Evolutionary conservation across 1,140 invertebrate species (phyloP).

Genomic region (Bombyx mandarina): DNA sequence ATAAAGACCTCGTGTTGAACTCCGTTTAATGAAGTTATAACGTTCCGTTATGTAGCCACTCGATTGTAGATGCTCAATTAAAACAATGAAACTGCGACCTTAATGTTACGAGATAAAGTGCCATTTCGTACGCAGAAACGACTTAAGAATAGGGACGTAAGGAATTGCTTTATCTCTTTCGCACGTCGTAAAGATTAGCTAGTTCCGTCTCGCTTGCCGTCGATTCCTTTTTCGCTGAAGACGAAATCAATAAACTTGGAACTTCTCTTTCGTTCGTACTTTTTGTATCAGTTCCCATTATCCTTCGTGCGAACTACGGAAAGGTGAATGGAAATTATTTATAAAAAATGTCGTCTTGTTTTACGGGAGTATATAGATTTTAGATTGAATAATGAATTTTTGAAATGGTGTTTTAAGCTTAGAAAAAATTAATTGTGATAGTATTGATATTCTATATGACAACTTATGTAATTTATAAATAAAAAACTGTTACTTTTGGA

Average conservation of each 20-base stretch:
- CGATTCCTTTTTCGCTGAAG: conserved; percentile 51
- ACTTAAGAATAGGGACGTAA: conserved; percentile 66
- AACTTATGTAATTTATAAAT: too few species aligned
- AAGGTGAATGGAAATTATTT: too few species aligned
- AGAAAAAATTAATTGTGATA: too few species aligned
- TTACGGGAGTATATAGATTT: too few species aligned
- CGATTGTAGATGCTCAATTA: conserved; percentile 48
- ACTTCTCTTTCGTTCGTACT: conserved; percentile 57
- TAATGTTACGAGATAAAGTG: conserved; percentile 55
- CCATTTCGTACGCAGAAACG: conserved; percentile 51
- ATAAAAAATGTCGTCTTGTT: too few species aligned
- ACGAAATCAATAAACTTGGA: conserved; percentile 55
- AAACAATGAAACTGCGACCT: conserved; percentile 65
- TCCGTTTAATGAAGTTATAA: conserved; percentile 61
- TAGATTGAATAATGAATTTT: too few species aligned
- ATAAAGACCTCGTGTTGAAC: conserved; percentile 39
- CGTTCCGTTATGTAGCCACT: conserved; percentile 44
- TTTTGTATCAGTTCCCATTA: conserved; percentile 50
- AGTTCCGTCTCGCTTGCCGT: conserved; percentile 41
- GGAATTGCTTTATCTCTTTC: conserved; percentile 69
- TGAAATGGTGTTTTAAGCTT: too few species aligned
- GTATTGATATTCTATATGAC: too few species aligned
- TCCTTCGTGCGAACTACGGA: conserved; percentile 12
- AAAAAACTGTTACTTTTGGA: too few species aligned
- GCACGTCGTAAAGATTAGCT: conserved; percentile 62